Percentiles rank a stretch among this genome's conserved stretches.
Evolutionary conservation across 2,797 vertebrate species (phyloP).

Genomic region (Chanos chanos): DNA sequence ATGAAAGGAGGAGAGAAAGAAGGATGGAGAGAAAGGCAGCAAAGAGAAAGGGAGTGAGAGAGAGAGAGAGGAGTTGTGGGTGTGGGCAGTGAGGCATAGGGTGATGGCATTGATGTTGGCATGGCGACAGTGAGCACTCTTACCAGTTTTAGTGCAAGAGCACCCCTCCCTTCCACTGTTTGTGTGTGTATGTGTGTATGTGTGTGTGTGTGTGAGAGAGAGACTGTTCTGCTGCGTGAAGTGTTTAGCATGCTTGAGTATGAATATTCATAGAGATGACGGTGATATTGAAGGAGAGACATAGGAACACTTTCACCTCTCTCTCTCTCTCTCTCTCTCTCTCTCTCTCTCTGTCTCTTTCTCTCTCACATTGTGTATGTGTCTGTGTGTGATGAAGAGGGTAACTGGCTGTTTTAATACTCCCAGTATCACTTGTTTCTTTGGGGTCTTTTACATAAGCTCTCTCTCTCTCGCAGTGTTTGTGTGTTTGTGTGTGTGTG

Average conservation of each 20-base stretch:
- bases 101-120: conserved; percentile 41
- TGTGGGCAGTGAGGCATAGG: not conserved
- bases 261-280: conserved; percentile 38
- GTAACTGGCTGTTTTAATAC: conserved; percentile 10
- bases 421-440: conserved; percentile 14
- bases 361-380: conserved; percentile 2
- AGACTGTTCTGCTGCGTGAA: conserved; percentile 17
- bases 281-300: conserved; percentile 11
- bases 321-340: conserved; percentile 3
- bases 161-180: conserved; percentile 21
- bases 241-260: conserved; percentile 32
- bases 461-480: not conserved
- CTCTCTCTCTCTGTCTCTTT: no score
- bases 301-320: conserved; percentile 15
- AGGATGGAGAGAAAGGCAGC: not conserved
- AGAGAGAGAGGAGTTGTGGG: not conserved
- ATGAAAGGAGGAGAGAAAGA: not conserved
- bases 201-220: not conserved
- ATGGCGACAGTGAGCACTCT: conserved; percentile 40
- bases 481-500: conserved; percentile 9
- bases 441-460: conserved; percentile 1
- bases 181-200: not conserved
- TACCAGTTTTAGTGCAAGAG: conserved; percentile 20
- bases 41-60: not conserved
- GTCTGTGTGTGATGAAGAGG: not conserved